Percentiles rank a stretch among this genome's conserved stretches.
These are phyloP conservation scores for Lineus longissimus DNA, from an alignment of 1,140 invertebrate species.

Conservation along the genomic window DNA sequence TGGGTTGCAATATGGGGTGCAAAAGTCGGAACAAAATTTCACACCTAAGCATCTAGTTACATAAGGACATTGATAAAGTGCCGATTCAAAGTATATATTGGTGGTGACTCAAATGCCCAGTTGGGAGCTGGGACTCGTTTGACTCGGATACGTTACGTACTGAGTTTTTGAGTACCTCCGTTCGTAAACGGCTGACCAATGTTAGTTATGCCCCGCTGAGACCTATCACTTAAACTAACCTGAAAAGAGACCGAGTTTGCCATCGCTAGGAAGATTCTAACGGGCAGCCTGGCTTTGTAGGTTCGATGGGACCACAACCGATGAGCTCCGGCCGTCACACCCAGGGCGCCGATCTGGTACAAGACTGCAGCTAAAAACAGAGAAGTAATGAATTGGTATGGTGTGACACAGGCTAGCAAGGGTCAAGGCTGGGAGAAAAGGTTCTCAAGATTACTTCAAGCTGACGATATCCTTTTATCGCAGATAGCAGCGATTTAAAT, in stretches of 20 bases:
- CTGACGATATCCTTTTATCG: neutral
- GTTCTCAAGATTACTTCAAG: neutral
- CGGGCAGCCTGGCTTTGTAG: slow-evolving; percentile 88
- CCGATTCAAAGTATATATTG: too few relatives aligned
- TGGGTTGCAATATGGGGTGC: too few relatives aligned
- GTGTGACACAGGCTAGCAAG: neutral
- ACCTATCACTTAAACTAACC: slow-evolving; percentile 56
- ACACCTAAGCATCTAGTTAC: too few relatives aligned
- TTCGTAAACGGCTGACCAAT: too few relatives aligned
- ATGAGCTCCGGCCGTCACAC: slow-evolving; percentile 90
- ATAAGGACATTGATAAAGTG: too few relatives aligned
- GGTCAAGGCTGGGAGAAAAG: neutral
- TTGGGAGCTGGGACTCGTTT: too few relatives aligned
- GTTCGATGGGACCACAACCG: slow-evolving; percentile 89
- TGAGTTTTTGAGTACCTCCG: too few relatives aligned
- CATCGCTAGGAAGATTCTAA: slow-evolving; percentile 71
- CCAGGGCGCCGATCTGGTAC: slow-evolving; percentile 65
- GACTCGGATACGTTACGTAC: too few relatives aligned
- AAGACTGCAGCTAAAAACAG: slow-evolving; percentile 38
- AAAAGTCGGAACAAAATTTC: too few relatives aligned
- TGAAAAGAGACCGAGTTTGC: slow-evolving; percentile 84
- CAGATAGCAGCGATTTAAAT: neutral
- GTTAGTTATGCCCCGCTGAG: neutral
- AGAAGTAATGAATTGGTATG: neutral
- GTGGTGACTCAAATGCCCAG: too few relatives aligned